A percentile compares a stretch with the other conserved stretches of the same genome.
Conservation (phyloP, 2,797 vertebrate species). For the Lepilemur septentrionalis region DNA sequence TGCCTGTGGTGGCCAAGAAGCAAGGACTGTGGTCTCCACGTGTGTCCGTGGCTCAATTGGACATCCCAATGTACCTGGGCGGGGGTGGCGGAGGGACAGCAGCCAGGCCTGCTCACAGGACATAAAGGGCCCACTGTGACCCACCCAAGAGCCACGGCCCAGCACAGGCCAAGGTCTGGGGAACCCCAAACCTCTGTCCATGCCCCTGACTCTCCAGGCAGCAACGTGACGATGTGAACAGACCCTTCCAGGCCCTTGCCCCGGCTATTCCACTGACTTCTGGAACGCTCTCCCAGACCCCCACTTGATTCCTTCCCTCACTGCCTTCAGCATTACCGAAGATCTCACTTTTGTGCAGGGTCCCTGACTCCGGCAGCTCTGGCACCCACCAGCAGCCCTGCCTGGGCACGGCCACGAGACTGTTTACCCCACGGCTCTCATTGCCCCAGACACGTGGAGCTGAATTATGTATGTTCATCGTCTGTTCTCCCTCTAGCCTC, state of each 20-base stretch:
- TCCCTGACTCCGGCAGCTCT: background rate
- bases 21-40: fast-evolving
- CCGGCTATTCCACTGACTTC: background rate
- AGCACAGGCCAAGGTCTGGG: fast-evolving
- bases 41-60: background rate
- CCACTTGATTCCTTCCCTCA: background rate
- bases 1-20: conserved; percentile 84
- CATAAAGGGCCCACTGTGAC: background rate
- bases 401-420: background rate
- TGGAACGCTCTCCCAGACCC: background rate
- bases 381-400: background rate
- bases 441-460: fast-evolving
- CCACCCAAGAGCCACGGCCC: background rate
- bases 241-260: too few species aligned
- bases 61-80: background rate
- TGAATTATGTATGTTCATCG: too few species aligned
- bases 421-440: background rate
- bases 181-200: background rate
- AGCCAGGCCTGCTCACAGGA: background rate
- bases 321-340: fast-evolving
- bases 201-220: background rate
- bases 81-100: background rate
- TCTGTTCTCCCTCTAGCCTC: background rate
- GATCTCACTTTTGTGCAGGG: background rate
- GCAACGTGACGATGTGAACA: fast-evolving